A percentile compares a stretch with the other conserved stretches of the same genome.
phyloP scores from a whole-genome alignment of 2,888 invertebrate genomes.

The Mythimna albipuncta region DNA sequence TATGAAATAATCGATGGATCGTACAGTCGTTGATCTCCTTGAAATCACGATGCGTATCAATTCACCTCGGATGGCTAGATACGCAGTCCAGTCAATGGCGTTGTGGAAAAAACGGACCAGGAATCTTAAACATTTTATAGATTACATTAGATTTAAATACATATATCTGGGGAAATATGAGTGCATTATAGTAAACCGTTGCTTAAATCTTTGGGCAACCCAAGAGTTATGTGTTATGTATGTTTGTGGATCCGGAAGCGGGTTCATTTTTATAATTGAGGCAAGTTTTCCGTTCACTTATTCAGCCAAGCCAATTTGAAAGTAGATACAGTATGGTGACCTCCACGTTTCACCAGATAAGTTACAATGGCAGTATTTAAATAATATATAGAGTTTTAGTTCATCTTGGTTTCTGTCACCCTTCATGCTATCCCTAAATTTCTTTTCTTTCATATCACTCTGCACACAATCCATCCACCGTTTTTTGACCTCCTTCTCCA shows the following conservation, averaged over 20 bases:
- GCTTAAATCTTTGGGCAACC: background rate
- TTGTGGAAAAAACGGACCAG: conserved; percentile 12
- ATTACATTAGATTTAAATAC: background rate
- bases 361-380: background rate
- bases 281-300: conserved; percentile 4
- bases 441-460: no score
- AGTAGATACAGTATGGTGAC: background rate
- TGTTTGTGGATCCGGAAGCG: conserved; percentile 1
- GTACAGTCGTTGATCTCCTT: conserved; percentile 32
- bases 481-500: no score
- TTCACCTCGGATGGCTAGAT: conserved; percentile 14
- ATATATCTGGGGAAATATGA: background rate
- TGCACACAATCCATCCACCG: no score
- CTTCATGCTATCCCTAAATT: no score
- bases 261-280: background rate
- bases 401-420: background rate
- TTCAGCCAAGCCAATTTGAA: background rate
- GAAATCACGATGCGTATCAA: conserved; percentile 8
- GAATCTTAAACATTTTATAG: background rate
- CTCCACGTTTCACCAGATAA: background rate
- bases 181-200: background rate
- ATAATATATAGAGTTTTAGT: background rate
- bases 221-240: background rate
- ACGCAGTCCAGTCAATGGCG: conserved; percentile 6
- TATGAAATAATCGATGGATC: conserved; percentile 31